These are phyloP conservation scores for Antheraea assamensis DNA, from an alignment of 2,888 invertebrate species.

Conservation along the genomic window DNA sequence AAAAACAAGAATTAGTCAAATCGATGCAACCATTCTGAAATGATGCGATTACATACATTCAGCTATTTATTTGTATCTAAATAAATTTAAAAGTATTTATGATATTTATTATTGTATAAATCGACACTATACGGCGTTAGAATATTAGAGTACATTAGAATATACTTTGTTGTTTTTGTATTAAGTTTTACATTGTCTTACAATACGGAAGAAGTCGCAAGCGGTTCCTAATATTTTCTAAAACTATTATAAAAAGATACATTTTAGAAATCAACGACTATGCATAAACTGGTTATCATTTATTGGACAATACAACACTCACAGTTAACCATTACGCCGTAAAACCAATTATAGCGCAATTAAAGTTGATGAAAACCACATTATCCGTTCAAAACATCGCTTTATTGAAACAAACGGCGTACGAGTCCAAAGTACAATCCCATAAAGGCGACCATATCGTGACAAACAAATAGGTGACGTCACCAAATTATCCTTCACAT, in stretches of 20 bases:
- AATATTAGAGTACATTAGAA: too few species aligned
- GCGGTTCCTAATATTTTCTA: not conserved
- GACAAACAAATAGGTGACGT: not conserved
- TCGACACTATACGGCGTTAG: too few species aligned
- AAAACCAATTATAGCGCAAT: not conserved
- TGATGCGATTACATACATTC: too few species aligned
- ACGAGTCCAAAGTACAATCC: conserved; percentile 9
- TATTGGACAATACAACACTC: not conserved
- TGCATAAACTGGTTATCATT: not conserved
- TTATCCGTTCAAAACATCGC: not conserved
- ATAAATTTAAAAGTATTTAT: too few species aligned
- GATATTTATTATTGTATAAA: too few species aligned
- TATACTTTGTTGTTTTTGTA: too few species aligned
- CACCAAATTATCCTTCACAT: conserved; percentile 3
- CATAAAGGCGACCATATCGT: not conserved
- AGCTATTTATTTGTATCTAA: too few species aligned
- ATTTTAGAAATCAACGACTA: not conserved
- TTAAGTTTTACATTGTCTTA: too few species aligned
- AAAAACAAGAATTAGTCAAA: too few species aligned
- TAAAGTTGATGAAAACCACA: not conserved
- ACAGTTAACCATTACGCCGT: not conserved
- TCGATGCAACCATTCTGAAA: too few species aligned
- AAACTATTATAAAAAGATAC: not conserved
- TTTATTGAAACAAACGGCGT: not conserved
- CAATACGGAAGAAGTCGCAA: too few species aligned